These are phyloP conservation scores for Pantherophis guttatus DNA, from an alignment of 2,113 vertebrate genomes.

Conservation along the genomic window DNA sequence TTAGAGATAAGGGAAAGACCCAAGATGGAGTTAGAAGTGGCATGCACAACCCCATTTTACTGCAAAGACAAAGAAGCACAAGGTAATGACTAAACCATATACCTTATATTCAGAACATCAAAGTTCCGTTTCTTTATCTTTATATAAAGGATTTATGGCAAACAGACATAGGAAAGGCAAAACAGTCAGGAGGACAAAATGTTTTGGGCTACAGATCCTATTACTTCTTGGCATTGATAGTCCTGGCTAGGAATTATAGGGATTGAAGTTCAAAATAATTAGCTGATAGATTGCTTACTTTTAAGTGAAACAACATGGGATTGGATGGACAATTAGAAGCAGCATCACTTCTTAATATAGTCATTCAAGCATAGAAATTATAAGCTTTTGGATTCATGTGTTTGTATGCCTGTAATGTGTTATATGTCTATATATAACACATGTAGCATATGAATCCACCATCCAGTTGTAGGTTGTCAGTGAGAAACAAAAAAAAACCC, in stretches of 20 bases:
- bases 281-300: neutral
- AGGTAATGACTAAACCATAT: neutral
- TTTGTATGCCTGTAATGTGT: neutral
- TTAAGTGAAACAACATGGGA: neutral
- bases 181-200: neutral
- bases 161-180: neutral
- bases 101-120: too few species aligned
- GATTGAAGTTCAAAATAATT: neutral
- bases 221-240: neutral
- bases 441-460: neutral
- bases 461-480: neutral
- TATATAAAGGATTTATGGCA: neutral
- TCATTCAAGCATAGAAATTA: neutral
- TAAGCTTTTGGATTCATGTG: neutral
- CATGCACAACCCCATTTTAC: neutral
- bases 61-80: neutral
- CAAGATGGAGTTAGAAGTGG: neutral
- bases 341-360: neutral
- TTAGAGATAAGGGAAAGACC: conserved; percentile 36
- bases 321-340: neutral
- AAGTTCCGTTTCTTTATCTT: neutral
- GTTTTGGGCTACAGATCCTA: neutral
- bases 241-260: neutral
- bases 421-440: neutral
- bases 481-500: neutral